Base-by-base conservation (phyloP, 2,888 invertebrate species). In the Drosophila seclusa region DNA sequence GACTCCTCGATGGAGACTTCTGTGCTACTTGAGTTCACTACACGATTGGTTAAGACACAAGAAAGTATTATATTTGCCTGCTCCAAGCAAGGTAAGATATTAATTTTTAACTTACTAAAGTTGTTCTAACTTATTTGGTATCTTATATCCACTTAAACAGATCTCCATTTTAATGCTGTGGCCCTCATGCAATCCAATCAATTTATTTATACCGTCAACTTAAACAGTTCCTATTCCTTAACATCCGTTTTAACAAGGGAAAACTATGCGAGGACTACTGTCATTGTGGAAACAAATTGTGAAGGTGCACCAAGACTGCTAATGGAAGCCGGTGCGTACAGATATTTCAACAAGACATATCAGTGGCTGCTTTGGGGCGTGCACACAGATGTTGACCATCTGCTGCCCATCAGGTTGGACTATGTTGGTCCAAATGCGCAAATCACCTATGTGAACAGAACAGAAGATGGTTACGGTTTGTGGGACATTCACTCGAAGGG, bases 401-500 rank as follows among this genome's bases (percentile, higher is more conserved):
- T 92, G 40, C 49, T 85, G 21, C 81, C 86, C 1, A 21, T 60
- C 4, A 61, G 80, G 2, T 24, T 91, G 0, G 68, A 87, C 18
- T 90, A 89, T 38, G 52, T 91, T 18, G 92, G 92, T 0, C 90
- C 92, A 1, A 92, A 93, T 72, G 86, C 92, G 4, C 92, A 93
- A 64, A 73, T 93, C 4, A 91, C 90, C 27, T 91, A 85, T 63
- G 84, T 91, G 0, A 92, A 91, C 69, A 63, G 40, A 8, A 68
- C 71, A 10, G 21, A 42, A 0, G 68, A 73, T 10, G 71, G 50
- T 4, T 91, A 79, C 45, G 45, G 49, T 4, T 65, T 92, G 1
- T 91, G 84, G 81, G 92, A 92, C 68, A 62, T 93, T 16, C 91
- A 92, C 63, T 92, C 92, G 0, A 91, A 91, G 63, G 92, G 92